A percentile compares a stretch with the other conserved stretches of the same genome.
Conservation (phyloP, 2,888 invertebrate genomes). For the Apotomis betuletana region DNA sequence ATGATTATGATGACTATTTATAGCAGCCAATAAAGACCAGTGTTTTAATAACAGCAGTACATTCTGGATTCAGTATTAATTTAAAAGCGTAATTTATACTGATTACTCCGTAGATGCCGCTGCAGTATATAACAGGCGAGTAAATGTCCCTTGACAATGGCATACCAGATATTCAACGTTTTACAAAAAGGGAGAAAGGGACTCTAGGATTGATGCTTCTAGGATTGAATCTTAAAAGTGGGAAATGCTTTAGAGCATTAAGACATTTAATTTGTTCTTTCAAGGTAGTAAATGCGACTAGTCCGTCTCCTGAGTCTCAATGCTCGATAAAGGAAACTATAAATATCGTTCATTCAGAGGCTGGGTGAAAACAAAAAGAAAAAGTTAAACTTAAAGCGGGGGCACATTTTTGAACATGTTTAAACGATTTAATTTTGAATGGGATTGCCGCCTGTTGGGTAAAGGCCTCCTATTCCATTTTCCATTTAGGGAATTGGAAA, state of each 20-base stretch:
- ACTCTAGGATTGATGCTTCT: constrained; percentile 11
- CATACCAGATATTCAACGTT: constrained; percentile 22
- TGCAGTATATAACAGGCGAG: not conserved
- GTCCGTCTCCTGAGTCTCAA: not conserved
- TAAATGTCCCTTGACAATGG: constrained; percentile 19
- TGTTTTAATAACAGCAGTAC: too few species aligned
- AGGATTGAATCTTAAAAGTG: constrained; percentile 8
- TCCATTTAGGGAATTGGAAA: too few species aligned
- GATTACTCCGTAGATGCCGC: not conserved
- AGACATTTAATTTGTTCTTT: constrained; percentile 3
- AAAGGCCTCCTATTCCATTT: too few species aligned
- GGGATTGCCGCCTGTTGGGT: too few species aligned
- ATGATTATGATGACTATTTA: too few species aligned
- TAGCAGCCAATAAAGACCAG: too few species aligned
- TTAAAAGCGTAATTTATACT: not conserved
- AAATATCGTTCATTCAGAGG: too few species aligned
- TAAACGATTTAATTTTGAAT: too few species aligned
- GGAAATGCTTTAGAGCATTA: constrained; percentile 11
- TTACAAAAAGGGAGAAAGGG: constrained; percentile 7
- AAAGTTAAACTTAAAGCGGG: too few species aligned
- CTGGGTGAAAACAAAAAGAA: too few species aligned
- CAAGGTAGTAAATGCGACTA: not conserved
- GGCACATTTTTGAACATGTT: too few species aligned
- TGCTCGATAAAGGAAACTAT: too few species aligned
- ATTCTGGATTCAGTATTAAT: not conserved